Evolutionary conservation across 1,140 invertebrate genomes (phyloP).

Genomic region (Drosophila willistoni): DNA sequence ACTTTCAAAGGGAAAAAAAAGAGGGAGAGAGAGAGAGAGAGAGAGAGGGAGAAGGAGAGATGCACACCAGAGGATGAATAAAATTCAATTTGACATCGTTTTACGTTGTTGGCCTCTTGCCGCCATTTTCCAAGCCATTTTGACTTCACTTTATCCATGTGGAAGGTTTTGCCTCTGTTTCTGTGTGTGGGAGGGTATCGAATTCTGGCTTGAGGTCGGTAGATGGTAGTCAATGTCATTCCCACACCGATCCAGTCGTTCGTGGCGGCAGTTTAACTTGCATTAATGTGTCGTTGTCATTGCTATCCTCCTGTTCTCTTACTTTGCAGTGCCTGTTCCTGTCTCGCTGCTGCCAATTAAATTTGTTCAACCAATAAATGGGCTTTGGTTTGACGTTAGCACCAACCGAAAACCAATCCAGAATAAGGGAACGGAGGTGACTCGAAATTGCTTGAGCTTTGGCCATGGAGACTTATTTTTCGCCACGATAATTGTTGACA

Average conservation of each 20-base stretch:
- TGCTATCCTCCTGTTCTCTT: constrained; percentile 13
- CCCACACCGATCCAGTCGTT: constrained; percentile 34
- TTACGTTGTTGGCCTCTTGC: constrained; percentile 7
- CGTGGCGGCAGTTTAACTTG: constrained; percentile 56
- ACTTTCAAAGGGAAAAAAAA: too few relatives aligned
- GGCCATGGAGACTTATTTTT: constrained; percentile 1
- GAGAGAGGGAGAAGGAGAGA: not conserved
- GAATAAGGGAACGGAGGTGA: not conserved
- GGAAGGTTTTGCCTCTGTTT: not conserved
- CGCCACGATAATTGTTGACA: constrained; percentile 6
- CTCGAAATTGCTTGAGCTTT: constrained; percentile 9
- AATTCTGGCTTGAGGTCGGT: constrained; percentile 46
- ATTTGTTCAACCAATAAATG: constrained; percentile 64
- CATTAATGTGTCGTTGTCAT: constrained; percentile 56
- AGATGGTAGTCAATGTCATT: constrained; percentile 27
- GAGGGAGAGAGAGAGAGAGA: too few relatives aligned
- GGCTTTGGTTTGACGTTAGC: constrained; percentile 54
- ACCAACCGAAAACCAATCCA: constrained; percentile 20
- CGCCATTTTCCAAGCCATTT: constrained; percentile 6
- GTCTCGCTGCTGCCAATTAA: constrained; percentile 59
- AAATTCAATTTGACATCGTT: constrained; percentile 9
- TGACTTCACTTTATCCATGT: constrained; percentile 8
- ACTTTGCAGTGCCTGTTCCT: not conserved
- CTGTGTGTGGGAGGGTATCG: constrained; percentile 31
- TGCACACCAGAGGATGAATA: not conserved